Percentiles rank a stretch among this genome's conserved stretches.
Evolutionary conservation across 2,797 vertebrate species (phyloP).

Genomic region (Lagocephalus sceleratus): DNA sequence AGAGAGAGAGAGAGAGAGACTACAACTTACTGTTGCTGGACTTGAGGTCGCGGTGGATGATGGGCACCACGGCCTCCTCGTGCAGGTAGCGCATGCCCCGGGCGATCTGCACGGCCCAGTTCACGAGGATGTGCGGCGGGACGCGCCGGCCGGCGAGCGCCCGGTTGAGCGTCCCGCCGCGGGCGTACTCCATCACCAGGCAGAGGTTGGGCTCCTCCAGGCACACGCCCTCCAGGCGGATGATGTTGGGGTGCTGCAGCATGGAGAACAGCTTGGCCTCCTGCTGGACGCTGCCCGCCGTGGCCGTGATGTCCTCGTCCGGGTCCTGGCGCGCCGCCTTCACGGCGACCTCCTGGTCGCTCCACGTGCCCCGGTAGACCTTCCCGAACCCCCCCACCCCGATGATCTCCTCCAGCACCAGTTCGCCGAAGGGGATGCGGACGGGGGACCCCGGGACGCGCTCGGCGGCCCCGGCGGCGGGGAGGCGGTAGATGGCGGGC

Average conservation of each 20-base stretch:
- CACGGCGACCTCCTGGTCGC: conserved; percentile 89
- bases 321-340: conserved; percentile 92
- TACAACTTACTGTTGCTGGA: conserved; percentile 98
- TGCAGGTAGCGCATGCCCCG: conserved; percentile 94
- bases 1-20: no score
- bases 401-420: conserved; percentile 90
- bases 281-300: conserved; percentile 85
- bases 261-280: conserved; percentile 92
- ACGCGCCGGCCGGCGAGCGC: conserved; percentile 86
- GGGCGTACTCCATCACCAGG: conserved; percentile 93
- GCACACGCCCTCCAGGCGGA: conserved; percentile 89
- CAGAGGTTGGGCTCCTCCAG: conserved; percentile 92
- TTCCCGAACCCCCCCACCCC: conserved; percentile 94
- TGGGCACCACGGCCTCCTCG: conserved; percentile 88
- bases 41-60: conserved; percentile 94
- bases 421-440: conserved; percentile 83
- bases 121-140: conserved; percentile 91
- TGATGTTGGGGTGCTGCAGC: conserved; percentile 90
- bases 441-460: conserved; percentile 75
- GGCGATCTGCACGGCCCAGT: conserved; percentile 96
- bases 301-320: conserved; percentile 89
- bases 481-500: conserved; percentile 74
- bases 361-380: conserved; percentile 91
- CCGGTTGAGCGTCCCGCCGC: conserved; percentile 89
- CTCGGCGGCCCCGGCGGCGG: conserved; percentile 51